Conservation (phyloP, 1,140 invertebrate genomes). For the Nephila pilipes region DNA sequence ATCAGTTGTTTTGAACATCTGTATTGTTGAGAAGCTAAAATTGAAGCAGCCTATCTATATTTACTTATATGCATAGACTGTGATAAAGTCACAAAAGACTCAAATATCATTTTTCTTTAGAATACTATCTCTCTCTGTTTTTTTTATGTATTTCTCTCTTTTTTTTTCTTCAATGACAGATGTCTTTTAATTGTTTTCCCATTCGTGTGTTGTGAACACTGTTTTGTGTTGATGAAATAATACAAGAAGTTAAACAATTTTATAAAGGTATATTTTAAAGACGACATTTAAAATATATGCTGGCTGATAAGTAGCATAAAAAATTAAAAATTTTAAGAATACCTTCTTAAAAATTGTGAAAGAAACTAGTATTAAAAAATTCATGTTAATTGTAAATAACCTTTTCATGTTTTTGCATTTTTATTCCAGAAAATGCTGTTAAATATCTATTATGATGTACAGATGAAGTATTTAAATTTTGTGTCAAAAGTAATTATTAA, state of each 20-base stretch:
- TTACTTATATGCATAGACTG: constrained; percentile 54
- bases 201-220: too few species aligned
- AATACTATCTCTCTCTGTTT: background rate
- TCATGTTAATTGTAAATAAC: background rate
- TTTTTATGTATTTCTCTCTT: background rate
- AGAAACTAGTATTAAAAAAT: constrained; percentile 1
- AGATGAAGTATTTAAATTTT: background rate
- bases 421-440: background rate
- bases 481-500: background rate
- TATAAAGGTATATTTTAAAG: too few species aligned
- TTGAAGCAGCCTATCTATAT: constrained; percentile 29
- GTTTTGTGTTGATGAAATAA: too few species aligned
- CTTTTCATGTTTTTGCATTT: background rate
- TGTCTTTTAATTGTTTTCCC: too few species aligned
- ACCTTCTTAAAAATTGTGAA: background rate
- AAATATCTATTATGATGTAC: constrained; percentile 20
- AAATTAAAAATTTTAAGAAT: background rate
- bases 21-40: constrained; percentile 47
- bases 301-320: background rate
- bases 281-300: too few species aligned
- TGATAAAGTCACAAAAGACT: constrained; percentile 67
- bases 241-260: too few species aligned
- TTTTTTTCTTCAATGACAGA: too few species aligned
- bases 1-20: constrained; percentile 28
- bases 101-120: constrained; percentile 50